These are phyloP conservation scores for Malachius bipustulatus DNA, from an alignment of 2,888 invertebrate genomes.

Conservation along the genomic window DNA sequence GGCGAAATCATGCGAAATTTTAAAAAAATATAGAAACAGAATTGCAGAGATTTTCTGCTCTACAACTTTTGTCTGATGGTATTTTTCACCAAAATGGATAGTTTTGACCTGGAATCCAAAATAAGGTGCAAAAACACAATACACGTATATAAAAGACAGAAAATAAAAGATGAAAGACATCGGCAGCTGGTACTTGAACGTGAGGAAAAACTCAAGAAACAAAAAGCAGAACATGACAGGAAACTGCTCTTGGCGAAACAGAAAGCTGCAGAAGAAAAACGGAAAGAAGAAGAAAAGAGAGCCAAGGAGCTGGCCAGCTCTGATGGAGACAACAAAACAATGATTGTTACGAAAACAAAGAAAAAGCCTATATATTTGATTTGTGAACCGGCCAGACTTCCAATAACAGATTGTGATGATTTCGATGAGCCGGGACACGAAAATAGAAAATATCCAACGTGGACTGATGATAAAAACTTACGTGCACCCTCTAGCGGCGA, in stretches of 20 bases:
- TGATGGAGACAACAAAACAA: conserved; percentile 25
- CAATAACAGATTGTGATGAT: conserved; percentile 44
- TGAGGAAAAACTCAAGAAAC: conserved; percentile 12
- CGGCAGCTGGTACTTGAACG: conserved; percentile 9
- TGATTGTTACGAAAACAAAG: conserved; percentile 25
- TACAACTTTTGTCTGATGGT: too few species aligned
- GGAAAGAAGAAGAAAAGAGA: conserved; percentile 24
- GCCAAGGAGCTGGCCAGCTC: conserved; percentile 29
- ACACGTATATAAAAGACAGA: conserved; percentile 44
- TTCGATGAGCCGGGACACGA: conserved; percentile 39
- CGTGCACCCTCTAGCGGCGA: too few species aligned
- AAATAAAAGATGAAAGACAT: conserved; percentile 42
- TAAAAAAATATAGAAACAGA: too few species aligned
- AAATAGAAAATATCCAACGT: conserved; percentile 32
- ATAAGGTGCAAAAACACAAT: too few species aligned
- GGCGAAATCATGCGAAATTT: too few species aligned
- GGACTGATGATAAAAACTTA: conserved; percentile 40
- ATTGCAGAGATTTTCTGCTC: too few species aligned
- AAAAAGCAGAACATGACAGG: conserved; percentile 40
- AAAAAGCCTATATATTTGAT: conserved; percentile 30
- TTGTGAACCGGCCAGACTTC: conserved; percentile 37
- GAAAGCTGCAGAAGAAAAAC: conserved; percentile 36
- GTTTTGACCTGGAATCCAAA: too few species aligned
- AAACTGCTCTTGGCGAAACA: conserved; percentile 44
- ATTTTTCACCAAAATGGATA: too few species aligned